A percentile compares a stretch with the other conserved stretches of the same genome.
Evolutionary conservation across 2,113 vertebrate species (phyloP).

Genomic region (Barnardius zonarius): DNA sequence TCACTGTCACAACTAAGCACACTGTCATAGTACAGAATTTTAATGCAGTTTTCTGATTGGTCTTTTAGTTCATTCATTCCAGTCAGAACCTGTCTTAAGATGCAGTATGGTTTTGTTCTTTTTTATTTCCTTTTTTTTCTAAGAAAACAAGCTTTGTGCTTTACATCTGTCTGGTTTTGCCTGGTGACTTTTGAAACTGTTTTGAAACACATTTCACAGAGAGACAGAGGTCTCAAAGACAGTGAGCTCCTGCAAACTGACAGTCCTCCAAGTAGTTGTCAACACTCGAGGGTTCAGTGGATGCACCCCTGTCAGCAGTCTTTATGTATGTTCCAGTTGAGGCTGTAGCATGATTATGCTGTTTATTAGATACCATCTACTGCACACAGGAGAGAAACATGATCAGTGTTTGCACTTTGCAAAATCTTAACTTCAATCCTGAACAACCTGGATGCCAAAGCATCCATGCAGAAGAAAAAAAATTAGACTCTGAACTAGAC

Average conservation of each 20-base stretch:
- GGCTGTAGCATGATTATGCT: neutral
- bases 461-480: neutral
- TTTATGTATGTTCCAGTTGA: rapidly evolving
- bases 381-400: neutral
- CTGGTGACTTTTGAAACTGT: neutral
- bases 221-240: neutral
- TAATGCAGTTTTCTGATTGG: neutral
- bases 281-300: neutral
- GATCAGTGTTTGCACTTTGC: neutral
- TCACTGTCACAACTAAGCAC: neutral
- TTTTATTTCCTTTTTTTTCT: neutral
- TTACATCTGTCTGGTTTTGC: neutral
- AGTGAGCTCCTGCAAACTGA: neutral
- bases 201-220: neutral
- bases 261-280: neutral
- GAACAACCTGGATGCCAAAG: neutral
- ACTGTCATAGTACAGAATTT: rapidly evolving
- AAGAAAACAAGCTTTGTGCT: neutral
- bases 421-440: neutral
- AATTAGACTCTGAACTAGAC: neutral
- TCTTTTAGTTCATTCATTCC: neutral
- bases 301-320: neutral
- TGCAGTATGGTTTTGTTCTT: neutral
- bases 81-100: neutral
- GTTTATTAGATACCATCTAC: neutral